phyloP scores from a whole-genome alignment of 2,113 vertebrate genomes.

The Oryzias javanicus region DNA sequence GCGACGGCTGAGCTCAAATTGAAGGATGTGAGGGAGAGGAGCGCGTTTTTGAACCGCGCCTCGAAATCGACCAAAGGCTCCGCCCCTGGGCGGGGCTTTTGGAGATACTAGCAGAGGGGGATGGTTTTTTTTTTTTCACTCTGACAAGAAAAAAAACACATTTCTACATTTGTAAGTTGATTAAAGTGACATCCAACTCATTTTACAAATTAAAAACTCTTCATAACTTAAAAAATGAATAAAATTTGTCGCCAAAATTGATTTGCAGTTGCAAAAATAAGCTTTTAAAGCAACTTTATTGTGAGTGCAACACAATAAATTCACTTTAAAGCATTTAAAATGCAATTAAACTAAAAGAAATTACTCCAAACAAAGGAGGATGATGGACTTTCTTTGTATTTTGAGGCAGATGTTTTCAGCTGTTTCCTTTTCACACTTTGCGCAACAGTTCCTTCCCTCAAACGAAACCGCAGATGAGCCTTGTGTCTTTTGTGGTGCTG shows the following conservation, averaged over 20 bases:
- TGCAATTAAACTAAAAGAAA: not conserved
- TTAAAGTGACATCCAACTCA: not conserved
- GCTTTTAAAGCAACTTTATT: not conserved
- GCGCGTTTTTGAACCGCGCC: constrained; percentile 74
- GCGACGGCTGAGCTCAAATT: constrained; percentile 64
- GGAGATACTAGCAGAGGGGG: constrained; percentile 60
- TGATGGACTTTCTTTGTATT: not conserved
- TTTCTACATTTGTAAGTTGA: no score
- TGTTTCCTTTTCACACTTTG: not conserved
- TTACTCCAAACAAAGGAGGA: not conserved
- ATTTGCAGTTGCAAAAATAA: not conserved
- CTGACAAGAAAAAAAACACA: constrained; percentile 5
- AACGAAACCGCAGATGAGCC: not conserved
- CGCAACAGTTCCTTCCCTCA: not conserved
- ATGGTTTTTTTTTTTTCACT: constrained; percentile 15
- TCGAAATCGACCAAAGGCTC: constrained; percentile 66
- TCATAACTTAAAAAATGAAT: not conserved
- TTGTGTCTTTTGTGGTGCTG: not conserved
- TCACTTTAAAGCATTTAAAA: not conserved
- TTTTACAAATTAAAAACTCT: no score
- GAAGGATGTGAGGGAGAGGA: constrained; percentile 55
- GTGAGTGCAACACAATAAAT: no score
- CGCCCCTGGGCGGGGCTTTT: constrained; percentile 68
- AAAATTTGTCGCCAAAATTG: not conserved
- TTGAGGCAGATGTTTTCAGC: not conserved